Evolutionary conservation across 2,797 vertebrate genomes (phyloP).

Genomic region (Acestrorhynchus altus): DNA sequence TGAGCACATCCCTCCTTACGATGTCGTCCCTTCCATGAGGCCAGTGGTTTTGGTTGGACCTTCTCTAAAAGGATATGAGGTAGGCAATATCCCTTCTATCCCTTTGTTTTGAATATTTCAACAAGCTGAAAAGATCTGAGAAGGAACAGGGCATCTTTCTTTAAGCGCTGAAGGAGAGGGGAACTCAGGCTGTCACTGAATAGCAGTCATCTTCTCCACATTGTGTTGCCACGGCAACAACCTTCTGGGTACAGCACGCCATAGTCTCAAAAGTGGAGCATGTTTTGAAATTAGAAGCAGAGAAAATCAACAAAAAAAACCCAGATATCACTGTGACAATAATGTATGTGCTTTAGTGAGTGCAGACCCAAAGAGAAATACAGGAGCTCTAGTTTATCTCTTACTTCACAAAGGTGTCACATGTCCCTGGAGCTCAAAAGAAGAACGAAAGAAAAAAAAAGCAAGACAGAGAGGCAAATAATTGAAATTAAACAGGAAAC

Average conservation of each 20-base stretch:
- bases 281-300: constrained; percentile 74
- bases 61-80: constrained; percentile 98
- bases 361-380: background rate
- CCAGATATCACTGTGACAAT: constrained; percentile 42
- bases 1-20: constrained; percentile 94
- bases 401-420: background rate
- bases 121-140: constrained; percentile 50
- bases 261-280: constrained; percentile 71
- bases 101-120: constrained; percentile 51
- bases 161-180: constrained; percentile 54
- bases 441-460: background rate
- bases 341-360: constrained; percentile 26
- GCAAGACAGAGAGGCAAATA: background rate
- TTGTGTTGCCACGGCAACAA: constrained; percentile 80
- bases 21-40: constrained; percentile 98
- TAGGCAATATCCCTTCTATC: constrained; percentile 63
- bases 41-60: constrained; percentile 97
- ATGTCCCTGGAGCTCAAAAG: background rate
- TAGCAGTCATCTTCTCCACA: constrained; percentile 68
- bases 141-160: constrained; percentile 51
- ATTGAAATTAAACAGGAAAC: background rate
- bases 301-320: constrained; percentile 55
- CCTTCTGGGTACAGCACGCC: constrained; percentile 75
- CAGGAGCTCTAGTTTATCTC: background rate
- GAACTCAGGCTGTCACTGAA: constrained; percentile 74